Evolutionary conservation across 2,797 vertebrate genomes (phyloP).

Genomic region (Premnoplex brunnescens): DNA sequence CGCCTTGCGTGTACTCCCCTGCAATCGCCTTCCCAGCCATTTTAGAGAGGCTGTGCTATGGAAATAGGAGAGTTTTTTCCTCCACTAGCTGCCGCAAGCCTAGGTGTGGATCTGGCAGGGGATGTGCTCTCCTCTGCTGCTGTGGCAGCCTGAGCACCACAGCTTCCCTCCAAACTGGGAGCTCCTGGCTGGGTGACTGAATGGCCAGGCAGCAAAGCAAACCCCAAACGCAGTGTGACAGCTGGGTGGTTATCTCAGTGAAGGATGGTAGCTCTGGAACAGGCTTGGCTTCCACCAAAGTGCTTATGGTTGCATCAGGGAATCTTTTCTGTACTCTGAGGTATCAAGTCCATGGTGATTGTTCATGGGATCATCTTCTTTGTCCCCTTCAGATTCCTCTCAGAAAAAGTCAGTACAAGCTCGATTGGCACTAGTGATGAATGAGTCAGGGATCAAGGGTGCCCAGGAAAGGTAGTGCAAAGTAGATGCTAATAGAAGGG

Average conservation of each 20-base stretch:
- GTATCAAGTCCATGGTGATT: neutral
- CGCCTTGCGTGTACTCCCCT: neutral
- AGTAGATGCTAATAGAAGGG: neutral
- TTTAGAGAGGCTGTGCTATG: neutral
- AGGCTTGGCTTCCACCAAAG: neutral
- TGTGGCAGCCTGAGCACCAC: neutral
- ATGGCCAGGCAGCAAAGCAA: neutral
- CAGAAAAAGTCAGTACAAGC: neutral
- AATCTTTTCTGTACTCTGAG: neutral
- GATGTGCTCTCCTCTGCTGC: neutral
- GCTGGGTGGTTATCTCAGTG: neutral
- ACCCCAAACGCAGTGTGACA: neutral
- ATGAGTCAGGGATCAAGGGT: neutral
- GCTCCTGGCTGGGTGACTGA: neutral
- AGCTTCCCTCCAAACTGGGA: neutral
- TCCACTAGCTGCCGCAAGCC: accelerated
- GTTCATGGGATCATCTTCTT: neutral
- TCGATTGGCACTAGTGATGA: neutral
- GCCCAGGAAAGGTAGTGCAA: neutral
- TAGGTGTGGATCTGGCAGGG: accelerated
- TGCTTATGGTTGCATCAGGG: neutral
- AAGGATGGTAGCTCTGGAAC: neutral
- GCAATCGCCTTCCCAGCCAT: neutral
- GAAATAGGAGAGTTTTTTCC: neutral
- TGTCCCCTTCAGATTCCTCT: neutral